Conservation (phyloP, 1,140 invertebrate genomes). For the Drosophila sturtevanti region DNA sequence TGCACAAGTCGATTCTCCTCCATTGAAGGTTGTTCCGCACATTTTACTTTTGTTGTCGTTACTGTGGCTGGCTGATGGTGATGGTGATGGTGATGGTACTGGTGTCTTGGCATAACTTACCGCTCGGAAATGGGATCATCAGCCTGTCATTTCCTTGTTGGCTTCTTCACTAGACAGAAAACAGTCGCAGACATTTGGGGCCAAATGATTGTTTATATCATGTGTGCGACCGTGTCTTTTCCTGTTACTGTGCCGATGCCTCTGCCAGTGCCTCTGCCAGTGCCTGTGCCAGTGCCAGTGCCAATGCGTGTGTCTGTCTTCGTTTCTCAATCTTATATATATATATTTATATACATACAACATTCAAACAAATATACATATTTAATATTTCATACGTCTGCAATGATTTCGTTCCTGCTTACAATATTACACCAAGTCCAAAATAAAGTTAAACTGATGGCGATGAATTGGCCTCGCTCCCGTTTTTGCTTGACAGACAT, state of each 20-base stretch:
- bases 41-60: constrained; percentile 48
- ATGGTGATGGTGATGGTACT: constrained; percentile 26
- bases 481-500: constrained; percentile 8
- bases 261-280: constrained; percentile 25
- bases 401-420: constrained; percentile 73
- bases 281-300: constrained; percentile 15
- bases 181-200: constrained; percentile 58
- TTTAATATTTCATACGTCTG: constrained; percentile 82
- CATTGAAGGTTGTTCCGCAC: constrained; percentile 64
- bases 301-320: constrained; percentile 16
- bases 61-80: constrained; percentile 58
- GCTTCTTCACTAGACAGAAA: constrained; percentile 73
- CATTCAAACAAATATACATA: constrained; percentile 53
- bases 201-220: constrained; percentile 78
- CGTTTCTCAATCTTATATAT: constrained; percentile 21
- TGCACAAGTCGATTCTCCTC: constrained; percentile 72
- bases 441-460: constrained; percentile 78
- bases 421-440: constrained; percentile 79
- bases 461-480: constrained; percentile 74
- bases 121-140: constrained; percentile 82
- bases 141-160: constrained; percentile 79
- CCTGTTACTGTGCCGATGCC: no score
- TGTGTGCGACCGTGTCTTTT: constrained; percentile 11
- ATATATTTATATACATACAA: background rate
- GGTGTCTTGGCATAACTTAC: constrained; percentile 76